Conservation (phyloP, 2,797 vertebrate genomes). For the Sebastes matsubarae region DNA sequence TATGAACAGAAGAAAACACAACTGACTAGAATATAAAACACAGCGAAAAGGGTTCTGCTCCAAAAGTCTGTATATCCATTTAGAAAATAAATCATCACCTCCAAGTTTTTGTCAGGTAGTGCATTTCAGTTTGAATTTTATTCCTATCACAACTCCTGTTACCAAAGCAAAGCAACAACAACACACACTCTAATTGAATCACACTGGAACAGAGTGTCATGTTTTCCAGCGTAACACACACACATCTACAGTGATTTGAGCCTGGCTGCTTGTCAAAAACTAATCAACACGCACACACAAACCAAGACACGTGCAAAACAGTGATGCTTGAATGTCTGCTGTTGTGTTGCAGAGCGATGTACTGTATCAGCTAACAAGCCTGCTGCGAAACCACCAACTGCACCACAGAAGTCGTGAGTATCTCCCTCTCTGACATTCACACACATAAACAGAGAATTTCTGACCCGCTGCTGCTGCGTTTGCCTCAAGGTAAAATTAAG, state of each 20-base stretch:
- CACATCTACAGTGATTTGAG: conserved; percentile 36
- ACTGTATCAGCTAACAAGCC: conserved; percentile 90
- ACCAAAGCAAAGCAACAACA: conserved; percentile 23
- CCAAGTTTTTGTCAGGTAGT: background rate
- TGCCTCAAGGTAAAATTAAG: conserved; percentile 73
- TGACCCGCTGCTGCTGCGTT: conserved; percentile 50
- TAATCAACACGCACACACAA: conserved; percentile 21
- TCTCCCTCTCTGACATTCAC: conserved; percentile 18
- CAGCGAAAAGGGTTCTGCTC: background rate
- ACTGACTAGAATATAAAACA: conserved; percentile 21
- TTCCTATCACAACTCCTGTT: conserved; percentile 10
- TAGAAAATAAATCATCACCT: conserved; percentile 15
- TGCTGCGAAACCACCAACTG: conserved; percentile 87
- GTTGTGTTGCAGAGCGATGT: conserved; percentile 89
- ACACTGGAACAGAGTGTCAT: conserved; percentile 56
- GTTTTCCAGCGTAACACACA: conserved; percentile 56
- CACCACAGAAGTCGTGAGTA: conserved; percentile 94
- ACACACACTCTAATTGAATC: conserved; percentile 9
- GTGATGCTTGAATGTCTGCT: conserved; percentile 69
- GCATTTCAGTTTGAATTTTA: conserved; percentile 13
- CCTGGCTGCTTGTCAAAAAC: conserved; percentile 65
- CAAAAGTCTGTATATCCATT: background rate
- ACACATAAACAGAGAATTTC: conserved; percentile 31
- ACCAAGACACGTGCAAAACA: conserved; percentile 62
- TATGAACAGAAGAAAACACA: conserved; percentile 9